Base-by-base conservation (phyloP, 2,888 invertebrate species). In the Plagiodera versicolora region DNA sequence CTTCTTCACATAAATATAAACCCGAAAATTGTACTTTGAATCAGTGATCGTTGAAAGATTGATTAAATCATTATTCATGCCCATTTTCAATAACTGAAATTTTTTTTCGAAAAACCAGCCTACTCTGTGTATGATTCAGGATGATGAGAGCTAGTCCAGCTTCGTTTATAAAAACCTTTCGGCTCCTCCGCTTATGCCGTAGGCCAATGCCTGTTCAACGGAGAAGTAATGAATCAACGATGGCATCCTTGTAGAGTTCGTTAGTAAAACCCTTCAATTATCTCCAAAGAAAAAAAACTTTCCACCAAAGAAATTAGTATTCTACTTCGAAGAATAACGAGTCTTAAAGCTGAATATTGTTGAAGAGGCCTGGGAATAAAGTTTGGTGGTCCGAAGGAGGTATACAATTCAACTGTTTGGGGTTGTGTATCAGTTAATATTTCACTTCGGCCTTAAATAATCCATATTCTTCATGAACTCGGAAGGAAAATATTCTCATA, bases 101-200 rank as follows among this genome's bases (percentile, higher is more conserved):
- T n/a, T n/a, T n/a, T n/a, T n/a, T n/a, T n/a, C n/a, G n/a, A n/a
- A n/a, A n/a, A n/a, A n/a, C n/a, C n/a, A n/a, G n/a, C n/a, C n/a
- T n/a, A n/a, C n/a, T n/a, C n/a, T n/a, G n/a, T n/a, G n/a, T n/a
- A 24, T 24, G 24, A 24, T 24, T 24, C 6, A 24, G 24, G 6
- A 6, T 24, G 24, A 24, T 6, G 6, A 3, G 6, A 24, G 6
- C 24, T 6, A 6, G 24, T 24, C 24, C 6, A 6, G 24, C 4
- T 24, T 6, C 24, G 6, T 6, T 62, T 60, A 35, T 9, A 45
- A 48, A 32, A 57, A 66, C 61, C 64, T 64, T 63, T 56, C 47
- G 35, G 60, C 57, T 57, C 55, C 62, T 60, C 56, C 55, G 65
- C 58, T 58, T 58, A 61, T 66, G 63, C 59, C 58, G n/a, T n/a